A percentile compares a stretch with the other conserved stretches of the same genome.
Evolutionary conservation across 2,888 invertebrate species (phyloP).

Genomic region (Pollenia angustigena): DNA sequence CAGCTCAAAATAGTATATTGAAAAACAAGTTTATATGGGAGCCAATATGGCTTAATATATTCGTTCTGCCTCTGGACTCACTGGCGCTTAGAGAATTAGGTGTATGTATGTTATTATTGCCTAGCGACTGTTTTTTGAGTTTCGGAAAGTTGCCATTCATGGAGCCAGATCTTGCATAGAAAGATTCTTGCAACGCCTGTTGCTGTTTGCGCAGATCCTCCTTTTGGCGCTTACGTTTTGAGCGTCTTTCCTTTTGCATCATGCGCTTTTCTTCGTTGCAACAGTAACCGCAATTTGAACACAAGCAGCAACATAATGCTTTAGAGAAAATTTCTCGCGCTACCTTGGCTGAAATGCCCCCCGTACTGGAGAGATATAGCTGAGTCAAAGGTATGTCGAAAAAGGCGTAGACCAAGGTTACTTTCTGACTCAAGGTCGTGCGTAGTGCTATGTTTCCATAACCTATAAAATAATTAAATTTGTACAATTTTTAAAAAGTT

Average conservation of each 20-base stretch:
- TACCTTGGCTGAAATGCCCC: too few relatives aligned
- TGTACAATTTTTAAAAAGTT: too few relatives aligned
- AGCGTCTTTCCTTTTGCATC: conserved; percentile 93
- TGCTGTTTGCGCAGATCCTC: conserved; percentile 90
- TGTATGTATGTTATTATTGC: conserved; percentile 79
- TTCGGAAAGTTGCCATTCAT: conserved; percentile 84
- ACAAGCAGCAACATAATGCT: conserved; percentile 88
- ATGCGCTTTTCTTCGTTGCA: conserved; percentile 94
- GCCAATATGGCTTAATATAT: conserved; percentile 93
- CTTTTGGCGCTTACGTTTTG: conserved; percentile 93
- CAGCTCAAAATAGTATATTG: conserved; percentile 94
- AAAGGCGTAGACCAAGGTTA: conserved; percentile 93
- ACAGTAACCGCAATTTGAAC: conserved; percentile 83
- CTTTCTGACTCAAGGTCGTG: conserved; percentile 86
- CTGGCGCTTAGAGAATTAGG: conserved; percentile 89
- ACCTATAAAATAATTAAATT: too few relatives aligned
- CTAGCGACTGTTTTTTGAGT: conserved; percentile 84
- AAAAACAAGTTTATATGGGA: conserved; percentile 94
- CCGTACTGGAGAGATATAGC: conserved; percentile 93
- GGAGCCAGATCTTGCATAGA: conserved; percentile 86
- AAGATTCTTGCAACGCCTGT: conserved; percentile 88
- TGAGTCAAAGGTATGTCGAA: conserved; percentile 94
- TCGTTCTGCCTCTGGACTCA: conserved; percentile 89
- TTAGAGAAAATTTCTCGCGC: too few relatives aligned
- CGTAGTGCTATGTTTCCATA: too few relatives aligned